Percentiles rank a stretch among this genome's conserved stretches.
phyloP scores from a whole-genome alignment of 2,797 vertebrate species.

The Spinus pinus region DNA sequence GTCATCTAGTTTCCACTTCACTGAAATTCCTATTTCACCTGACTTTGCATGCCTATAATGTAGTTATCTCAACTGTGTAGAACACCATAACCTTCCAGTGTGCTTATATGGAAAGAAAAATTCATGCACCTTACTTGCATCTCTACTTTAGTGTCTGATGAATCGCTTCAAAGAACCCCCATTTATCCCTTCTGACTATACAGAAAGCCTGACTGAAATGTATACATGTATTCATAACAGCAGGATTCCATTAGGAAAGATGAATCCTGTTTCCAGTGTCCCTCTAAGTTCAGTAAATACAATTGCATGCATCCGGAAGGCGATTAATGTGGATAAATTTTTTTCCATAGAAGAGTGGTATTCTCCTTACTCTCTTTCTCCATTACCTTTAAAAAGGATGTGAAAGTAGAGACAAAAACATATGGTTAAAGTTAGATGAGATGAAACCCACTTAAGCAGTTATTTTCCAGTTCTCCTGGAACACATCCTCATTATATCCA shows the following conservation, averaged over 20 bases:
- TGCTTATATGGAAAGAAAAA: neutral
- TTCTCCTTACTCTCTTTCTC: neutral
- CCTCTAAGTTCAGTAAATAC: neutral
- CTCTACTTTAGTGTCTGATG: neutral
- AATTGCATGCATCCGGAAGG: neutral
- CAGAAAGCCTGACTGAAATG: neutral
- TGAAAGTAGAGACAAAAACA: neutral
- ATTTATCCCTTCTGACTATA: neutral
- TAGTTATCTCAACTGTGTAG: neutral
- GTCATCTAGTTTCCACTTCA: neutral
- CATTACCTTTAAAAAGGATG: neutral
- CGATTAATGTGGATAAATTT: neutral
- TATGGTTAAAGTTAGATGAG: neutral
- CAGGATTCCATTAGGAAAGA: neutral
- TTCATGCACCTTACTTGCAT: neutral
- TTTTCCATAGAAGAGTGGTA: neutral
- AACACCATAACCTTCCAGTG: neutral
- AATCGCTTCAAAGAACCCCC: neutral
- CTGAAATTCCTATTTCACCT: neutral
- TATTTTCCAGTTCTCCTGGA: neutral
- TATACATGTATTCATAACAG: neutral
- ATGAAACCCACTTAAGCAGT: neutral
- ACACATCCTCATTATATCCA: neutral
- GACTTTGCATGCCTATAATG: neutral
- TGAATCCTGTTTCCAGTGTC: neutral